Evolutionary conservation across 2,797 vertebrate species (phyloP), one percentile per base, ranked within the genome.

Genomic region (Hippocampus kuda): DNA sequence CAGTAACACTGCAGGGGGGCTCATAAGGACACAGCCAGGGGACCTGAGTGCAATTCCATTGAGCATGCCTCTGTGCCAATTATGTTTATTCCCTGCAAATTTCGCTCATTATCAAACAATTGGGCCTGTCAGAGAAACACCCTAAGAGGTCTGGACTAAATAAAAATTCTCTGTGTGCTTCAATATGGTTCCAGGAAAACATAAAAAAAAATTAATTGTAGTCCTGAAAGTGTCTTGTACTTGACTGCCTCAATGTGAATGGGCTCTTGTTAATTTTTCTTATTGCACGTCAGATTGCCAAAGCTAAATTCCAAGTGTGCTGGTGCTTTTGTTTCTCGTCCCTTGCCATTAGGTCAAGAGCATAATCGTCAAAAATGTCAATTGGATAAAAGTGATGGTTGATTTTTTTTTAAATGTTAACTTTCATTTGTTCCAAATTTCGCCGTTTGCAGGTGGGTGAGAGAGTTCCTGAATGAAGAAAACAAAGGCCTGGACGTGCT

Each of bases 381-480:
- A 38, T 38, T 38, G 34, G 34, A 0, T 44, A 44, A 44, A 44
- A 44, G 15, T 13, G 44, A 12, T 46, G 34, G 34, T 46, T 46
- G 44, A 44, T 11, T 13, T 11, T 44, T 15, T 38, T 38, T 38
- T 38, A 7, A 26, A 4, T 9, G 11, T 56, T n/a, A 2, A 54
- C 10, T 51, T 53, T 46, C 13, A 13, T 56, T 56, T 56, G n/a
- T 24, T 6, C 1, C 53, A 54, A 54, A 54, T 71, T 10, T 71
- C 30, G 72, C 66, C 30, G 65, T 90, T 68, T 42, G 64, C 89
- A 99, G 97, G 72, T 99, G 97, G 97, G 96, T 99, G 77, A 91
- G 96, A 79, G 97, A 99, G 81, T 99, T 98, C 91, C 80, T 99
- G 80, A 99, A 98, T n/a, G 96, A 99, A 74, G 95, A 98, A 75